Base-by-base conservation (phyloP, 2,113 vertebrate genomes). In the Brienomyrus longianalis region DNA sequence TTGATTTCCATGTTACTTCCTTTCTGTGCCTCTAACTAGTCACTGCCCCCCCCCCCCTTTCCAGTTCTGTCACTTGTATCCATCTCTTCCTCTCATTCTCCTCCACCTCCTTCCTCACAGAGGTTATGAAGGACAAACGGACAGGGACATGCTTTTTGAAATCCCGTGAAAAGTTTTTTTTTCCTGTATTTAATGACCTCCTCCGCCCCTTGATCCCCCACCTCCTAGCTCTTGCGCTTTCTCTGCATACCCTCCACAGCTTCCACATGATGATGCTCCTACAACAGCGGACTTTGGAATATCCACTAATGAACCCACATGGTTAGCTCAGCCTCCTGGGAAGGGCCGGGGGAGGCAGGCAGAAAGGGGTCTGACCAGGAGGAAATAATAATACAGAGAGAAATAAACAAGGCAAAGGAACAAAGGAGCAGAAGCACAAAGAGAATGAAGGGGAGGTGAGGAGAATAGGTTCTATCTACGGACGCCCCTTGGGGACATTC, bases 351-450 rank as follows among this genome's bases (percentile, higher is more conserved):
- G 35, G 31, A 43, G 27, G 91, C 92, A 91, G 91, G 45, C 90
- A 90, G 88, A 77, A 88, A 93, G 93, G 91, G 93, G 88, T 91
- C 93, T 94, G 91, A 59, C 93, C 94, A 94, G 95, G 94, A 95
- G 94, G 95, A 94, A 94, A 94, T 93, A 94, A 94, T 95, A 95
- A 95, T 95, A 95, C 95, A 43, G 74, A 95, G 95, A 93, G 94
- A 88, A 88, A 85, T 48, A 94, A 92, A 93, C 92, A 95, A 94
- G 94, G 94, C 92, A 92, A 93, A 94, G 95, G 94, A 94, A 95
- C 94, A 95, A 96, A 96, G 95, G 94, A 89, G 88, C 93, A 93
- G 94, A 31, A 91, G 93, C 95, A 96, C 94, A 96, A 95, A 96
- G 94, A 95, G 94, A 95, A 96, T 95, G 95, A 91, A 89, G 91